Conservation (phyloP, 2,797 vertebrate genomes). For the Serranus cabrilla region DNA sequence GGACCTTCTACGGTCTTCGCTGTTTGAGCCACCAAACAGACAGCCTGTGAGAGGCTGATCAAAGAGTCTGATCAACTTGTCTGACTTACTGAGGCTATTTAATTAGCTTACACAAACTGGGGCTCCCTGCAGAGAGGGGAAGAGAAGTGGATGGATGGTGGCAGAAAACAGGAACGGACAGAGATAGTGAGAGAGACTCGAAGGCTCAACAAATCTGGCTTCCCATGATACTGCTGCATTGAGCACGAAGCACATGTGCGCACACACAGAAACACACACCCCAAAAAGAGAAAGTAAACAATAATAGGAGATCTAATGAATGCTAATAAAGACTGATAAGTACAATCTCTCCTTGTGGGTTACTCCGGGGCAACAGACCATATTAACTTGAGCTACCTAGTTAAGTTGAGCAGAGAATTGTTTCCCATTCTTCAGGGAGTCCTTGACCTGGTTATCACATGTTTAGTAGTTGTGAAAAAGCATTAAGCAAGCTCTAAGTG, state of each 20-base stretch:
- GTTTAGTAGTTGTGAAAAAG: slow-evolving; percentile 57
- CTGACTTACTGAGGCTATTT: slow-evolving; percentile 35
- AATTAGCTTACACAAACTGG: slow-evolving; percentile 48
- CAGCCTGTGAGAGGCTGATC: slow-evolving; percentile 34
- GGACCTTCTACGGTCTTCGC: slow-evolving; percentile 31
- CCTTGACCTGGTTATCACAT: slow-evolving; percentile 67
- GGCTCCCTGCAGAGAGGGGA: slow-evolving; percentile 15
- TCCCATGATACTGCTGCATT: slow-evolving; percentile 30
- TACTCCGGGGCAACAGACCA: slow-evolving; percentile 28
- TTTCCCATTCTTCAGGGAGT: slow-evolving; percentile 60
- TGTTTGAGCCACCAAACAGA: slow-evolving; percentile 30
- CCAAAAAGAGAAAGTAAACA: slow-evolving; percentile 37
- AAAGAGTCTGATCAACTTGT: slow-evolving; percentile 47
- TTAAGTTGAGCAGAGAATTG: slow-evolving; percentile 53
- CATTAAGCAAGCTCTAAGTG: slow-evolving; percentile 43
- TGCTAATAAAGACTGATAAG: slow-evolving; percentile 56
- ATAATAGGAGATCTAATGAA: slow-evolving; percentile 55
- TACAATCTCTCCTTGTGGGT: slow-evolving; percentile 32
- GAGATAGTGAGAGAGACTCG: slow-evolving; percentile 11
- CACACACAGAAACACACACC: background rate
- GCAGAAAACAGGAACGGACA: slow-evolving; percentile 22
- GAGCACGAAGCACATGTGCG: background rate
- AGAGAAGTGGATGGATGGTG: slow-evolving; percentile 10
- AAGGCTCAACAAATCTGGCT: slow-evolving; percentile 40
- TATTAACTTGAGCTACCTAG: slow-evolving; percentile 49